These are phyloP conservation scores for Natator depressus DNA, from an alignment of 2,113 vertebrate genomes.

Conservation along the genomic window DNA sequence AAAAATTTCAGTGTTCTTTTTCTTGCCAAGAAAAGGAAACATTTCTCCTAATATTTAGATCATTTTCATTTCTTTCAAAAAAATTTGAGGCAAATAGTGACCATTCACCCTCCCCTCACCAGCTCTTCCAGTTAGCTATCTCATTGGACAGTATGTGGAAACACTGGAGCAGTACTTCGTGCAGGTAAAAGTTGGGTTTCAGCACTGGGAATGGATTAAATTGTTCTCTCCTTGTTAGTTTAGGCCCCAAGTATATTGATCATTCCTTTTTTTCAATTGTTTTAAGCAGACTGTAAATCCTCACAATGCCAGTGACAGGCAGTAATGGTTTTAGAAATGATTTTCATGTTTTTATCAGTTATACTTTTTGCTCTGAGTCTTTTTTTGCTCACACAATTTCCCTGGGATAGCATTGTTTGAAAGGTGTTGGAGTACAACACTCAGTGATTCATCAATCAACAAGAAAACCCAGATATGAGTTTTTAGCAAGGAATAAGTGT, in stretches of 20 bases:
- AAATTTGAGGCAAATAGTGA: not conserved
- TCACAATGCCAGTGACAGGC: constrained; percentile 69
- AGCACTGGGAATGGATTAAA: constrained; percentile 70
- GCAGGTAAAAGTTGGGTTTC: constrained; percentile 66
- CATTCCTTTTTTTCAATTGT: constrained; percentile 76
- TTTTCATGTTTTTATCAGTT: constrained; percentile 75
- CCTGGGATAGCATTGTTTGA: constrained; percentile 43
- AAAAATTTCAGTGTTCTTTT: not conserved
- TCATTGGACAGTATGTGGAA: constrained; percentile 3
- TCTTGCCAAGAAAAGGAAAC: not conserved
- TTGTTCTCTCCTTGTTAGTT: constrained; percentile 75
- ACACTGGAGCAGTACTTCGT: constrained; percentile 47
- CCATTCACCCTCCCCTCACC: not conserved
- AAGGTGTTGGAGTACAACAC: constrained; percentile 28
- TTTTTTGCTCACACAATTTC: constrained; percentile 62
- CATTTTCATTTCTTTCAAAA: not conserved
- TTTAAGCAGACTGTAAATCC: constrained; percentile 81
- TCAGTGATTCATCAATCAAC: constrained; percentile 28
- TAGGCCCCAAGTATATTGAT: constrained; percentile 78
- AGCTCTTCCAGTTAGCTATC: constrained; percentile 66
- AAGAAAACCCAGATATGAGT: constrained; percentile 31
- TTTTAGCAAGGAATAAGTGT: constrained; percentile 32
- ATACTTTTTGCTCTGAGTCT: constrained; percentile 62
- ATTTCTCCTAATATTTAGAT: not conserved
- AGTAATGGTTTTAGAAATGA: constrained; percentile 77